Evolutionary conservation across 2,113 vertebrate genomes (phyloP).

Genomic region (Struthio camelus): DNA sequence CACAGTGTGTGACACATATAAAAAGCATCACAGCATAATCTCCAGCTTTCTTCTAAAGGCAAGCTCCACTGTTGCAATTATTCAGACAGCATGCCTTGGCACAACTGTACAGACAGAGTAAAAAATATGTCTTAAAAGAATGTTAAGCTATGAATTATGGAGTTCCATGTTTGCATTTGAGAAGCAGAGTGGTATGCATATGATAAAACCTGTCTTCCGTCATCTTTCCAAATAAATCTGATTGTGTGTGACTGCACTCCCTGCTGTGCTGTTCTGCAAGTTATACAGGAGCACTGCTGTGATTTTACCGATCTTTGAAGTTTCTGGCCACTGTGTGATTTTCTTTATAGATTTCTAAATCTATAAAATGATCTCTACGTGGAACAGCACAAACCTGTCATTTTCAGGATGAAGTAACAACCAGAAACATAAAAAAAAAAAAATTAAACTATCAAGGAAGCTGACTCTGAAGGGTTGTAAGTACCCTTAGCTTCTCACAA

Average conservation of each 20-base stretch:
- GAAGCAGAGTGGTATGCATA: not conserved
- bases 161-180: slow-evolving; percentile 45
- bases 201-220: not conserved
- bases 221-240: not conserved
- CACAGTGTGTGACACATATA: not conserved
- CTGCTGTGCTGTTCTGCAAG: not conserved
- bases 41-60: not conserved
- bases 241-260: not conserved
- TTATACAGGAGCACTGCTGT: not conserved
- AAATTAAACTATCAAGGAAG: not conserved
- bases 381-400: not conserved
- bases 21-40: not conserved
- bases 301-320: not conserved
- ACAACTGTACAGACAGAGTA: not conserved
- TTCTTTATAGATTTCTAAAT: slow-evolving; percentile 8
- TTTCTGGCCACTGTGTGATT: not conserved
- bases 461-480: not conserved
- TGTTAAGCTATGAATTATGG: slow-evolving; percentile 7
- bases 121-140: slow-evolving; percentile 36
- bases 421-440: not conserved
- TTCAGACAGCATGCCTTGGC: not conserved
- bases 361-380: not conserved
- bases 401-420: not conserved
- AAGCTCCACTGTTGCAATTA: not conserved
- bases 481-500: not conserved